phyloP scores from a whole-genome alignment of 2,888 invertebrate species.

The Drosophila subquinaria region DNA sequence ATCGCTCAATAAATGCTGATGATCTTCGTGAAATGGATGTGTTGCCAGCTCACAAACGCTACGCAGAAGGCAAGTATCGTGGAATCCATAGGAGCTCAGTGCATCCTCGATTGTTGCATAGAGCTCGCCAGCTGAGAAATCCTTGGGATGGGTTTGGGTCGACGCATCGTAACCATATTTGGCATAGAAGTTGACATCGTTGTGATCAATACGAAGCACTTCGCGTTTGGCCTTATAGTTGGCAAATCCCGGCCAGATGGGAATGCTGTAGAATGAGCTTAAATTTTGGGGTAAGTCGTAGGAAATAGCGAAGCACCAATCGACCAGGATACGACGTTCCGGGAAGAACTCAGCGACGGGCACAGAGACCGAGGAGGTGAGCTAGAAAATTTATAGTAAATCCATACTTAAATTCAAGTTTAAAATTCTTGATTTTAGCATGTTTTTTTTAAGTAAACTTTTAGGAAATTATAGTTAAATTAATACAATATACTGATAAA shows the following conservation, averaged over 20 bases:
- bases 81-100: slow-evolving; percentile 84
- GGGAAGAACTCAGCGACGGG: slow-evolving; percentile 80
- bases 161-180: slow-evolving; percentile 59
- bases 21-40: slow-evolving; percentile 87
- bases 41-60: slow-evolving; percentile 89
- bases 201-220: slow-evolving; percentile 20
- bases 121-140: slow-evolving; percentile 84
- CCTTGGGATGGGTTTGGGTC: slow-evolving; percentile 77
- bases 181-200: slow-evolving; percentile 41
- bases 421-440: too few relatives aligned
- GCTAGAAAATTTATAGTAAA: slow-evolving; percentile 48
- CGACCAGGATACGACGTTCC: slow-evolving; percentile 82
- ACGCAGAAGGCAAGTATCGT: slow-evolving; percentile 90
- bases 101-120: slow-evolving; percentile 83
- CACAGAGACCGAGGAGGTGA: slow-evolving; percentile 82
- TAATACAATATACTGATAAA: too few relatives aligned
- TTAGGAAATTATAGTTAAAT: too few relatives aligned
- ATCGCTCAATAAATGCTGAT: slow-evolving; percentile 88
- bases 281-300: slow-evolving; percentile 80
- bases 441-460: too few relatives aligned
- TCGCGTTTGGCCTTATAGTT: slow-evolving; percentile 60
- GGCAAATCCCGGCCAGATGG: slow-evolving; percentile 83
- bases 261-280: slow-evolving; percentile 82
- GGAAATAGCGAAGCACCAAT: slow-evolving; percentile 85
- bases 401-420: too few relatives aligned